A percentile compares a stretch with the other conserved stretches of the same genome.
phyloP scores from a whole-genome alignment of 2,888 invertebrate genomes.

The Sinotaia quadrata region DNA sequence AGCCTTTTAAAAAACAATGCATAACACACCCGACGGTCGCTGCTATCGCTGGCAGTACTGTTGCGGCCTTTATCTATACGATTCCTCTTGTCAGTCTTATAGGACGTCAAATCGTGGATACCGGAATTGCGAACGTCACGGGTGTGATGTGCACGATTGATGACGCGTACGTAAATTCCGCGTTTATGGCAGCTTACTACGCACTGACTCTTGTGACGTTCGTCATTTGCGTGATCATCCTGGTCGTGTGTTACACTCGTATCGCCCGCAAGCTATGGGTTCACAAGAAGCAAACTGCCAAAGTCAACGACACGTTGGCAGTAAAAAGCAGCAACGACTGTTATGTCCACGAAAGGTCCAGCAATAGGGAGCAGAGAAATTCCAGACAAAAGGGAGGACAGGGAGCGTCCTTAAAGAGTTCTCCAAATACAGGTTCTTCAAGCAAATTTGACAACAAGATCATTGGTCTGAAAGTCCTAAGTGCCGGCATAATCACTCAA shows the following conservation, averaged over 20 bases:
- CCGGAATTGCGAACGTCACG: constrained; percentile 20
- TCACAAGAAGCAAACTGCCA: constrained; percentile 31
- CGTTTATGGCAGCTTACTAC: constrained; percentile 45
- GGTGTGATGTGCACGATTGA: constrained; percentile 52
- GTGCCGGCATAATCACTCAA: too few relatives aligned
- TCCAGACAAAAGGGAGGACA: neutral
- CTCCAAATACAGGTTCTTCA: neutral
- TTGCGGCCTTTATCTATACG: constrained; percentile 43
- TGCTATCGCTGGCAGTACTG: constrained; percentile 42
- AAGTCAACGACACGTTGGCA: neutral
- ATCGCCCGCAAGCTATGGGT: constrained; percentile 42
- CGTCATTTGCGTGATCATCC: constrained; percentile 34
- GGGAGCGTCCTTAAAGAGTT: neutral
- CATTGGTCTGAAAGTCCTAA: too few relatives aligned
- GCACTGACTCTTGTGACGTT: constrained; percentile 42
- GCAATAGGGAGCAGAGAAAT: neutral
- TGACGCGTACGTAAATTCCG: constrained; percentile 34
- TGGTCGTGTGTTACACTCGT: constrained; percentile 44
- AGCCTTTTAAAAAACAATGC: constrained; percentile 44
- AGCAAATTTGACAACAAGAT: neutral
- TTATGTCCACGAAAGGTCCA: neutral
- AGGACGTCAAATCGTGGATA: constrained; percentile 40
- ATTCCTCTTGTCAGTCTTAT: constrained; percentile 44
- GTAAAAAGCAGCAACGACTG: too few relatives aligned
- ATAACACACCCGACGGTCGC: constrained; percentile 29